Conservation (phyloP, 2,113 vertebrate genomes). For the Rhinolophus sinicus region DNA sequence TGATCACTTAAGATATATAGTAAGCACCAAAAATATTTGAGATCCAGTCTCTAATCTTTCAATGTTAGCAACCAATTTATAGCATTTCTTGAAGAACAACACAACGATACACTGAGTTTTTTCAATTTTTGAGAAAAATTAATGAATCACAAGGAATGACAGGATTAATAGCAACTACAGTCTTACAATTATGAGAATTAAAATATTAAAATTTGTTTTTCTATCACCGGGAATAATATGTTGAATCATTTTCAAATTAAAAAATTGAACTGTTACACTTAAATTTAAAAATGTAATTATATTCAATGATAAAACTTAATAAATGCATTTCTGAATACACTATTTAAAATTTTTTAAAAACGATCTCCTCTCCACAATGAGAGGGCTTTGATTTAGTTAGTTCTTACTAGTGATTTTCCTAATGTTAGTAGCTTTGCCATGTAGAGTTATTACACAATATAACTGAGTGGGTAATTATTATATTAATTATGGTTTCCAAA, state of each 20-base stretch:
- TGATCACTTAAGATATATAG: neutral
- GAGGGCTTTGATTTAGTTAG: neutral
- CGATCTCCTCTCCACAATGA: neutral
- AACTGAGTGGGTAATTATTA: neutral
- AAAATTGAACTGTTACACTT: neutral
- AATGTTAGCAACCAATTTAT: neutral
- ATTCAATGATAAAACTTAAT: neutral
- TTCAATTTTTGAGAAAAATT: neutral
- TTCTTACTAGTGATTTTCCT: neutral
- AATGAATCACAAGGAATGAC: neutral
- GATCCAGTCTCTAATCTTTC: neutral
- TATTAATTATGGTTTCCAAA: constrained; percentile 40
- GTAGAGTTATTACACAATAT: constrained; percentile 37
- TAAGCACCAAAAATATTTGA: neutral
- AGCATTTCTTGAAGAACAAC: neutral
- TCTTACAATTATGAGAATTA: neutral
- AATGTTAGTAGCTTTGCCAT: constrained; percentile 3
- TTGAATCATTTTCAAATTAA: constrained; percentile 7
- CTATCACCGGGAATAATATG: neutral
- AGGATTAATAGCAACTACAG: neutral
- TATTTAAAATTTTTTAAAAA: neutral
- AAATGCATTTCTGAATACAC: neutral
- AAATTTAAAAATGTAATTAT: neutral
- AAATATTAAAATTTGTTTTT: neutral
- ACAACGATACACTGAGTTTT: neutral